A percentile compares a stretch with the other conserved stretches of the same genome.
These are phyloP conservation scores for Clamator glandarius DNA, from an alignment of 2,797 vertebrate species.

Conservation along the genomic window DNA sequence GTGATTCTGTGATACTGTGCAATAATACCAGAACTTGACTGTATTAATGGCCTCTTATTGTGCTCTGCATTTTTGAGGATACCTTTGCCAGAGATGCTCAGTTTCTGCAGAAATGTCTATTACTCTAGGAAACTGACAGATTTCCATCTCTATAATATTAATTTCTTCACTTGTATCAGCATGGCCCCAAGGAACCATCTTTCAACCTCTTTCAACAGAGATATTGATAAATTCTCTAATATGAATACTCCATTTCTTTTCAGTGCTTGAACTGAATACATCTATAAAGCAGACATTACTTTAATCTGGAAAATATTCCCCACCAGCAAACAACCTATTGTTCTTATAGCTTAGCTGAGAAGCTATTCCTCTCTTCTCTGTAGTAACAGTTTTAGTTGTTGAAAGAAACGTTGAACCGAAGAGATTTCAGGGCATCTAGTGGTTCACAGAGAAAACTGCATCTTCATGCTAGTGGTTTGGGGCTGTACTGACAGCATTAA, in stretches of 20 bases:
- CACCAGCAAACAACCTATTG: background rate
- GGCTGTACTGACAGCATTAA: background rate
- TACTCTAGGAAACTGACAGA: slow-evolving; percentile 28
- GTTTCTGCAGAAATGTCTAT: slow-evolving; percentile 2
- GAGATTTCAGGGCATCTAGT: slow-evolving; percentile 68
- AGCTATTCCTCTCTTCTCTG: background rate
- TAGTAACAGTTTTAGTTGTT: background rate
- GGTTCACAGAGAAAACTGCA: slow-evolving; percentile 17
- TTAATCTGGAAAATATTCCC: slow-evolving; percentile 33
- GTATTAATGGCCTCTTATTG: background rate
- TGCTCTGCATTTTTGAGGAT: background rate
- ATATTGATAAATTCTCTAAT: slow-evolving; percentile 48
- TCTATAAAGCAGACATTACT: slow-evolving; percentile 39
- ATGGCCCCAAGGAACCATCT: background rate
- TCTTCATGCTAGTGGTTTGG: background rate
- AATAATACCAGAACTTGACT: background rate
- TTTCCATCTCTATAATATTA: slow-evolving; percentile 56
- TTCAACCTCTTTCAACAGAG: slow-evolving; percentile 25
- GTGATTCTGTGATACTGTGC: too few relatives aligned
- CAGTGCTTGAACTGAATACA: slow-evolving; percentile 34
- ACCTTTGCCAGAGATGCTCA: background rate
- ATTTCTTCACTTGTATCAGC: slow-evolving; percentile 38
- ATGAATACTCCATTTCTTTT: background rate
- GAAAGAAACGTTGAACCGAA: background rate
- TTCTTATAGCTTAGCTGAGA: background rate